Conservation (phyloP, 2,888 invertebrate genomes). For the Odontocerum albicorne region DNA sequence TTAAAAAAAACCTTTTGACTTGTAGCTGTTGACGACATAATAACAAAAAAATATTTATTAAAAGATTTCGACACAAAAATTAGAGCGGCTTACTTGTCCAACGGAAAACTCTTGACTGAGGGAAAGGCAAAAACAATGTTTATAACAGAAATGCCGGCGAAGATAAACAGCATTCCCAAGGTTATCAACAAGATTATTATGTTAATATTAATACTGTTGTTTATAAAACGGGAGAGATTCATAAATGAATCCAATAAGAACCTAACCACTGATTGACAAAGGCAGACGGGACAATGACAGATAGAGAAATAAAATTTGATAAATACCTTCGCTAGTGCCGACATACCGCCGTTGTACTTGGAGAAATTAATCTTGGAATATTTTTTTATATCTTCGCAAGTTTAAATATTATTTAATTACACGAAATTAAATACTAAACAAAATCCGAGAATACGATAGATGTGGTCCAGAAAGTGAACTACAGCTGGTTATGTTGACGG, state of each 20-base stretch:
- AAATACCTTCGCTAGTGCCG: slow-evolving; percentile 68
- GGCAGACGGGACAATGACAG: slow-evolving; percentile 38
- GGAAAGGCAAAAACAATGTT: too few species aligned
- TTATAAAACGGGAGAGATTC: neutral
- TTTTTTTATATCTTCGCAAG: slow-evolving; percentile 4
- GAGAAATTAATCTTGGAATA: slow-evolving; percentile 63
- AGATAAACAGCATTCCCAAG: slow-evolving; percentile 20
- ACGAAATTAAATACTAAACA: slow-evolving; percentile 10
- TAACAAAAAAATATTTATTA: too few species aligned
- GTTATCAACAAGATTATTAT: slow-evolving; percentile 28
- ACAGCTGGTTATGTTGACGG: slow-evolving; percentile 14
- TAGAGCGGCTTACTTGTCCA: too few species aligned
- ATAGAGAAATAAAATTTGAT: slow-evolving; percentile 33
- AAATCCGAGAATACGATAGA: too few species aligned
- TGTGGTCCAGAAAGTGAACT: too few species aligned
- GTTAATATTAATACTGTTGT: slow-evolving; percentile 14
- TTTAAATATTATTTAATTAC: neutral
- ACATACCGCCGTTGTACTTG: slow-evolving; percentile 67
- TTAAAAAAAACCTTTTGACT: too few species aligned
- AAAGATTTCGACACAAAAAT: too few species aligned
- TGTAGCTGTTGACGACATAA: too few species aligned
- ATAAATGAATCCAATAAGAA: slow-evolving; percentile 12
- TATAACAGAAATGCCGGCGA: slow-evolving; percentile 16
- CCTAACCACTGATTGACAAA: slow-evolving; percentile 34
- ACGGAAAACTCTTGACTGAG: too few species aligned